Conservation (phyloP, 2,113 vertebrate genomes). For the Gambusia holbrooki region DNA sequence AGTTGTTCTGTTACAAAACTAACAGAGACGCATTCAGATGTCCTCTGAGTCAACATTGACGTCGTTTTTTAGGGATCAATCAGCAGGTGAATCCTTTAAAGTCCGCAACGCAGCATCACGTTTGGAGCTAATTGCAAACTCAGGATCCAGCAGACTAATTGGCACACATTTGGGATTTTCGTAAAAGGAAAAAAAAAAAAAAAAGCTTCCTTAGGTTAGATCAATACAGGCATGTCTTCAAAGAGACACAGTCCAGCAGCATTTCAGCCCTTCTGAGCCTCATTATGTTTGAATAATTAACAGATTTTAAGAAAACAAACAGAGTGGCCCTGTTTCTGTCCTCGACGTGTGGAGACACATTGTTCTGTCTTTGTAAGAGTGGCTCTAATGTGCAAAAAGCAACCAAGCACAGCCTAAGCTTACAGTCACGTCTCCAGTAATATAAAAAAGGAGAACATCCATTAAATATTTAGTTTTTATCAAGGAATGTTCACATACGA, state of each 20-base stretch:
- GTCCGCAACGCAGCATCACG: conserved; percentile 11
- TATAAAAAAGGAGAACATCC: no score
- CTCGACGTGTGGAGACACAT: not conserved
- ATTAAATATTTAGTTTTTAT: no score
- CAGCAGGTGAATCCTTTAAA: conserved; percentile 18
- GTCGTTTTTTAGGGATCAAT: not conserved
- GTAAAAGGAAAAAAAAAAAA: conserved; percentile 14
- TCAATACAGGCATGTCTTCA: conserved; percentile 50
- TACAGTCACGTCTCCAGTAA: not conserved
- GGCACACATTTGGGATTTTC: conserved; percentile 43
- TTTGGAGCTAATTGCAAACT: conserved; percentile 40
- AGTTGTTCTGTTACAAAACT: not conserved
- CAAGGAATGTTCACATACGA: no score
- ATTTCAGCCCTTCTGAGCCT: conserved; percentile 33
- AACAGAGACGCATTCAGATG: not conserved
- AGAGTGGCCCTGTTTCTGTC: not conserved
- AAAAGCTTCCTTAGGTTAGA: conserved; percentile 45
- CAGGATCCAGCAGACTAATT: conserved; percentile 36
- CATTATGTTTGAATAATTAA: conserved; percentile 48
- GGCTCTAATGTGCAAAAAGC: not conserved
- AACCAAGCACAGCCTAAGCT: not conserved
- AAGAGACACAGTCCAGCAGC: conserved; percentile 21
- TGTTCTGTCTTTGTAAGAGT: not conserved
- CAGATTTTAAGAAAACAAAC: conserved; percentile 36
- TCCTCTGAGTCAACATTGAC: not conserved